A percentile compares a stretch with the other conserved stretches of the same genome.
Evolutionary conservation across 2,888 invertebrate species (phyloP).

Genomic region (Sarcophaga carnaria): DNA sequence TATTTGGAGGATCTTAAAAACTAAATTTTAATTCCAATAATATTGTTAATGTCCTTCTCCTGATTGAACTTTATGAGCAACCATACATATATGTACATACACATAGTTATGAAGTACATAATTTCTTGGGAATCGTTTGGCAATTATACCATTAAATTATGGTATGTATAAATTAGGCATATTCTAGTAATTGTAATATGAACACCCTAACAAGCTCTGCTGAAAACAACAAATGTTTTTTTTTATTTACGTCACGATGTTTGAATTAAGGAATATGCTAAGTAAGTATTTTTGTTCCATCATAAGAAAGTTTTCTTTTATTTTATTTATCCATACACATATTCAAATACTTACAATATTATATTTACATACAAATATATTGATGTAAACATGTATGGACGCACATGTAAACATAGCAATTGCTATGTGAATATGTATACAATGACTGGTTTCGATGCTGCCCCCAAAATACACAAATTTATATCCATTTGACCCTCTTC

Average conservation of each 20-base stretch:
- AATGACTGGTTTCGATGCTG: constrained; percentile 51
- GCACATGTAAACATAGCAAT: constrained; percentile 60
- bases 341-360: background rate
- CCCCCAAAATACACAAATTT: constrained; percentile 78
- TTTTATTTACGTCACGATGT: constrained; percentile 69
- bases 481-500: constrained; percentile 83
- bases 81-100: too few species aligned
- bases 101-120: too few species aligned
- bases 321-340: constrained; percentile 71
- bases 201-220: background rate
- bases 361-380: background rate
- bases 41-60: too few species aligned
- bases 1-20: too few species aligned
- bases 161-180: too few species aligned
- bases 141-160: too few species aligned
- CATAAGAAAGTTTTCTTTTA: background rate
- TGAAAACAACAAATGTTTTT: too few species aligned
- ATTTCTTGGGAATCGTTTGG: too few species aligned
- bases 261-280: constrained; percentile 76
- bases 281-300: constrained; percentile 77
- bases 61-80: too few species aligned
- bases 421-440: constrained; percentile 55
- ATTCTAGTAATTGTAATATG: background rate
- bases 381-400: constrained; percentile 9
- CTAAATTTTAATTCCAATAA: too few species aligned